Percentiles rank a stretch among this genome's conserved stretches.
Evolutionary conservation across 2,797 vertebrate species (phyloP).

Genomic region (Pipistrellus nathusii): DNA sequence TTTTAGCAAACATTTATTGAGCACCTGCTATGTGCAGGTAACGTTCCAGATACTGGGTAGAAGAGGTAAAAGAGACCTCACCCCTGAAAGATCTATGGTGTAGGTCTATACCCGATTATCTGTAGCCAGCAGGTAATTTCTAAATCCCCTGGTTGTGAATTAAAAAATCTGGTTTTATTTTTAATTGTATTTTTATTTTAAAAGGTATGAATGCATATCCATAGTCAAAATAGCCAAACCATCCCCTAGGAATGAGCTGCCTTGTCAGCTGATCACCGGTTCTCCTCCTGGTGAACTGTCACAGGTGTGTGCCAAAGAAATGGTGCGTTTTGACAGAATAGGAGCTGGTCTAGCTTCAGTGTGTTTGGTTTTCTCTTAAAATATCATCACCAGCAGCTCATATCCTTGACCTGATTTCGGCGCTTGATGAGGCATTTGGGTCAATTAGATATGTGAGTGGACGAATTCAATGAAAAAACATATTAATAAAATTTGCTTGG

Average conservation of each 20-base stretch:
- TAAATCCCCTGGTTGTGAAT: constrained; percentile 79
- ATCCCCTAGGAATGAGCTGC: constrained; percentile 61
- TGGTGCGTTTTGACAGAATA: constrained; percentile 52
- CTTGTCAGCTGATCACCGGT: constrained; percentile 64
- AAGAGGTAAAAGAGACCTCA: constrained; percentile 48
- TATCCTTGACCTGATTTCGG: constrained; percentile 59
- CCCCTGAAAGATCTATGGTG: constrained; percentile 77
- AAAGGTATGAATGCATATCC: constrained; percentile 79
- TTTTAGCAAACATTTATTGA: constrained; percentile 31
- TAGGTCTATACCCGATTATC: too few species aligned
- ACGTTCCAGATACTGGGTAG: neutral
- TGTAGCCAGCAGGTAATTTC: constrained; percentile 78
- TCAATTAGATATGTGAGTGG: constrained; percentile 25
- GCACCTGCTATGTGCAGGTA: neutral
- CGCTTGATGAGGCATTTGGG: constrained; percentile 48
- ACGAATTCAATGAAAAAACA: constrained; percentile 44
- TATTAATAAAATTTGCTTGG: constrained; percentile 14
- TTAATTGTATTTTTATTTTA: constrained; percentile 86
- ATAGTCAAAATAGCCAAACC: constrained; percentile 77
- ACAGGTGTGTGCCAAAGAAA: constrained; percentile 44
- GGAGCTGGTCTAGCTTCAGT: constrained; percentile 35
- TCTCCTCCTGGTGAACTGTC: constrained; percentile 61
- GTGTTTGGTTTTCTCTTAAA: constrained; percentile 62
- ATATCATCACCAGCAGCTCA: neutral
- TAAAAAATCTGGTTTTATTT: constrained; percentile 71